Conservation (phyloP, 2,797 vertebrate species). For the Sciurus vulgaris region DNA sequence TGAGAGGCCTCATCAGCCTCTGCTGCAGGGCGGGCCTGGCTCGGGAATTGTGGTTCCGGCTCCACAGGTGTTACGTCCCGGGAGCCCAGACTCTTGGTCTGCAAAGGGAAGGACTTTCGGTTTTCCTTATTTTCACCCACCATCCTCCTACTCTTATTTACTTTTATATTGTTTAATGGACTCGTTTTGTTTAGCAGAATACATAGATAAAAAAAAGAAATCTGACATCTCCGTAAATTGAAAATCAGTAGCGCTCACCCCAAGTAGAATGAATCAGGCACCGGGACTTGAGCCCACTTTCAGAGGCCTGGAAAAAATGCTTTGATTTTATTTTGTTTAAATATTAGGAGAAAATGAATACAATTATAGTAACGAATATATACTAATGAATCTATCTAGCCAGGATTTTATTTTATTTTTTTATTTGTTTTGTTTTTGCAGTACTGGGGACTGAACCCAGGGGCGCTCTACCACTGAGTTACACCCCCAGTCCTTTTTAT, state of each 20-base stretch:
- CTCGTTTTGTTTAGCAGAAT: background rate
- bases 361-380: background rate
- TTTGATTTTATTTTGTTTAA: slow-evolving; percentile 50
- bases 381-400: background rate
- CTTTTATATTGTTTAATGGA: background rate
- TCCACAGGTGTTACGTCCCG: background rate
- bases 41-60: background rate
- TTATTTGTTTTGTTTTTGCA: too few relatives aligned
- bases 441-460: too few relatives aligned
- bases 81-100: background rate
- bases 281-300: background rate
- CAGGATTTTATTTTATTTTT: slow-evolving; percentile 28
- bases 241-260: slow-evolving; percentile 40
- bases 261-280: background rate
- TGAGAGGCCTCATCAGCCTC: background rate
- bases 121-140: background rate
- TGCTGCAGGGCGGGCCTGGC: background rate
- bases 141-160: background rate
- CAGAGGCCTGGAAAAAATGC: background rate
- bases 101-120: background rate
- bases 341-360: background rate
- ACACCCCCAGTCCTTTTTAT: too few relatives aligned
- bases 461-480: too few relatives aligned
- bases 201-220: background rate
- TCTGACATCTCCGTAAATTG: background rate